Base-by-base conservation (phyloP, 2,797 vertebrate species). In the Moxostoma hubbsi region DNA sequence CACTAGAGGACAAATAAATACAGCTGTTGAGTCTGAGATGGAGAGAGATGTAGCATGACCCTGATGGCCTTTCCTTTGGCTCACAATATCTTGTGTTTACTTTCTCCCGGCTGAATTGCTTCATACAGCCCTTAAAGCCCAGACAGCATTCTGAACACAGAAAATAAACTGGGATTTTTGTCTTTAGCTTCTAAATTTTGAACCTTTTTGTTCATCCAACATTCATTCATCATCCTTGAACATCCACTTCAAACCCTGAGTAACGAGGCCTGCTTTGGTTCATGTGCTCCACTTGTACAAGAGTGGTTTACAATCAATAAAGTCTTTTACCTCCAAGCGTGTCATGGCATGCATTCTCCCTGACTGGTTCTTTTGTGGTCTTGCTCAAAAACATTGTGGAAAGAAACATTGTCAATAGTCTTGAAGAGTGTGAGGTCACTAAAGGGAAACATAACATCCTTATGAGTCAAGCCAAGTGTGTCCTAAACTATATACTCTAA, bases 251-350 rank as follows among this genome's bases (percentile, higher is more conserved):
- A 9, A 66, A 73, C 59, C n/a, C 43, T 0, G 77, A n/a, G 2
- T 45, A 69, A 51, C 3, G 46, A 8, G 18, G 47, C 45, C 69
- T 57, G 69, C 62, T 79, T 73, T 57, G 58, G 53, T 66, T 79
- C 77, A 79, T 47, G 6, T 74, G 65, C 51, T 46, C 57, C 11
- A 43, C 64, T 73, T 73, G 66, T 78, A 57, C 7, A 2, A 61
- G 57, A 77, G 59, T 61, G 58, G 81, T 77, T 75, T 74, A 82
- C 62, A 82, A 82, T 82, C 81, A 79, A 82, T 79, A 79, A 79
- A 75, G 51, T 64, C 71, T 64, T 75, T 79, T 75, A 62, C 70
- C 55, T 67, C 57, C 7, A 2, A 55, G 73, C 11, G 64, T 73
- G 75, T 68, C 62, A 59, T 2, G 45, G 55, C 70, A 62, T 54